Evolutionary conservation across 53 echinoderm and acorn worm genomes (phyloP), one percentile per base, ranked within the genome.

Genomic region (Arbacia lixula): DNA sequence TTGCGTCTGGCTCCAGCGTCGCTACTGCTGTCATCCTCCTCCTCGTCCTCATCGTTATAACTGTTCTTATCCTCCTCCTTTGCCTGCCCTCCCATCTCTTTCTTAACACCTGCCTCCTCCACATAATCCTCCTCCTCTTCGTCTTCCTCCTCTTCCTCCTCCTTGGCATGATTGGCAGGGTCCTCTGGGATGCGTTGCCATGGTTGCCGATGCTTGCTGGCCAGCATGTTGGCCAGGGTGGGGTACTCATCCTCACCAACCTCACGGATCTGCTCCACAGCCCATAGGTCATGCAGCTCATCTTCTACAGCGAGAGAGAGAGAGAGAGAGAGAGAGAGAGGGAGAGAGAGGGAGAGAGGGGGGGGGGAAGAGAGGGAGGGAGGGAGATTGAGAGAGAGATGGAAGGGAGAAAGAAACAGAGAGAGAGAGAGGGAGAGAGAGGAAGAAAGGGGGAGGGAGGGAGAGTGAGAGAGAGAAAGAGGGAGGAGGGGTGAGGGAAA

Each of bases 281-380:
- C 86, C 96, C 96, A 96, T 3, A 96, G 64, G 27, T 92, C 93
- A 34, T 93, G 86, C 27, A 96, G 77, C 38, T 90, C 90, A 76
- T 96, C 96, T 1, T 17, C 75, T 75, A 21, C 2, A 6, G 14
- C 6, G 12, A 22, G 34, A 54, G 35, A 54, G 19, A 34, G n/a
- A n/a, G n/a, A n/a, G n/a, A n/a, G n/a, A n/a, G n/a, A n/a, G n/a
- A n/a, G n/a, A n/a, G n/a, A n/a, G n/a, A n/a, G n/a, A n/a, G n/a
- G n/a, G n/a, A n/a, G n/a, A n/a, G n/a, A n/a, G n/a, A n/a, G n/a
- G n/a, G n/a, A n/a, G n/a, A n/a, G n/a, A n/a, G n/a, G n/a, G n/a
- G n/a, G n/a, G n/a, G n/a, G n/a, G n/a, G n/a, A n/a, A n/a, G n/a
- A n/a, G n/a, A n/a, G n/a, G n/a, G n/a, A n/a, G n/a, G n/a, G n/a